Percentiles rank a stretch among this genome's conserved stretches.
Evolutionary conservation across 2,113 vertebrate genomes (phyloP).

Genomic region (Cyprinodon tularosa): DNA sequence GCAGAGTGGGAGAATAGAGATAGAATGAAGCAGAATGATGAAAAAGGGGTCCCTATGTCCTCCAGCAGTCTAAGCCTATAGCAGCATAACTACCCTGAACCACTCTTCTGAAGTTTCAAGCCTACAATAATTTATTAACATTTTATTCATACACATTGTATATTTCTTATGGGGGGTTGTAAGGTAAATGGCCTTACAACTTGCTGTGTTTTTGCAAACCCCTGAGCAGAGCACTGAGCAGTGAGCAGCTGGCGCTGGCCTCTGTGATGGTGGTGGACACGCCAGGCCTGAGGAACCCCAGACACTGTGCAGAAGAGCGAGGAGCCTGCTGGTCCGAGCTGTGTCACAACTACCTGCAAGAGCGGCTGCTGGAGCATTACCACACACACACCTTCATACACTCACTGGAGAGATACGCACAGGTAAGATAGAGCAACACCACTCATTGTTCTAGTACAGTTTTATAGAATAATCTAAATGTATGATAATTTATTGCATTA

Average conservation of each 20-base stretch:
- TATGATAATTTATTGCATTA: neutral
- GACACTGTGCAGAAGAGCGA: conserved; percentile 80
- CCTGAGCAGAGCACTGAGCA: conserved; percentile 82
- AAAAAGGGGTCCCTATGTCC: too few relatives aligned
- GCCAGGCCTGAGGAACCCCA: conserved; percentile 88
- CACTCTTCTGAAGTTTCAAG: too few relatives aligned
- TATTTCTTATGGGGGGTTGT: too few relatives aligned
- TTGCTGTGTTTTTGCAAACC: neutral
- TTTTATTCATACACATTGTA: too few relatives aligned
- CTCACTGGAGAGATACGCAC: conserved; percentile 80
- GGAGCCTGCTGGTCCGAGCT: conserved; percentile 90
- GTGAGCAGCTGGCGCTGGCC: conserved; percentile 85
- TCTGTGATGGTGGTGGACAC: conserved; percentile 93
- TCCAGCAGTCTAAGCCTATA: too few relatives aligned
- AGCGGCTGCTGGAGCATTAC: conserved; percentile 88
- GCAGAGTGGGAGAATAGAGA: too few relatives aligned
- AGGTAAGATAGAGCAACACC: conserved; percentile 74
- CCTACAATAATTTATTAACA: too few relatives aligned
- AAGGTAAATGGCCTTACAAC: neutral
- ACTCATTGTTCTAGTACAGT: neutral
- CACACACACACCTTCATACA: conserved; percentile 83
- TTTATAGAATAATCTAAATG: too few relatives aligned
- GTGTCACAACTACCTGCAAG: conserved; percentile 92
- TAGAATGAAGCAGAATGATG: too few relatives aligned
- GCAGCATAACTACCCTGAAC: too few relatives aligned